Conservation (phyloP, 2,888 invertebrate genomes). For the Scaptomyza reducta region DNA sequence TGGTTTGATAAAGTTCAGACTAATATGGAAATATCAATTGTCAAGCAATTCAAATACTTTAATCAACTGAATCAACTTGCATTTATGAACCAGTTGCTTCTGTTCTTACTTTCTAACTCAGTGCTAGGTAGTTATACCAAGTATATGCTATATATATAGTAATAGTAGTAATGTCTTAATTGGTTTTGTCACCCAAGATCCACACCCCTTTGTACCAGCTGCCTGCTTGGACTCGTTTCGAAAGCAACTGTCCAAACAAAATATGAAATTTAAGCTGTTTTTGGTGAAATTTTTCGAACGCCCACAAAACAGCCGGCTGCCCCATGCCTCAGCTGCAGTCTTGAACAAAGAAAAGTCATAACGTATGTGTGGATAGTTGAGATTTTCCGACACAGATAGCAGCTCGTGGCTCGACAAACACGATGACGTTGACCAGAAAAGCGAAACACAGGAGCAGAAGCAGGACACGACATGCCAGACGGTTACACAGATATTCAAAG, state of each 20-base stretch:
- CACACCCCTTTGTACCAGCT: background rate
- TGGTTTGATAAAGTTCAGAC: background rate
- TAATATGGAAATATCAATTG: conserved; percentile 28
- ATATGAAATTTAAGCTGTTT: conserved; percentile 73
- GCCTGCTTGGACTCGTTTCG: conserved; percentile 9
- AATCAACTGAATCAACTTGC: background rate
- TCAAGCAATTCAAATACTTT: conserved; percentile 1
- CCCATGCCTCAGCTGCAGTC: background rate
- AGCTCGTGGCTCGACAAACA: conserved; percentile 17
- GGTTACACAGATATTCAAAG: conserved; percentile 43
- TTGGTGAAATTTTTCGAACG: conserved; percentile 49
- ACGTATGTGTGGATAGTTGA: conserved; percentile 71
- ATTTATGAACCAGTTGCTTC: too few species aligned
- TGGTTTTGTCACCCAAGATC: conserved; percentile 18
- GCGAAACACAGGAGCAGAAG: background rate
- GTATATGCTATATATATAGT: too few species aligned
- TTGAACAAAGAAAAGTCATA: conserved; percentile 73
- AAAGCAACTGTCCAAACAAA: conserved; percentile 62
- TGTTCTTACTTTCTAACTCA: too few species aligned
- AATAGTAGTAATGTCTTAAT: conserved; percentile 36
- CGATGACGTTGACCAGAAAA: conserved; percentile 28
- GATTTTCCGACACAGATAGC: conserved; percentile 76
- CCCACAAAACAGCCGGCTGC: background rate
- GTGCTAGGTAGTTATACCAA: too few species aligned
- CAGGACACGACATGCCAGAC: conserved; percentile 32